Conservation (phyloP, 1,140 invertebrate genomes). For the Heliconius melpomene region DNA sequence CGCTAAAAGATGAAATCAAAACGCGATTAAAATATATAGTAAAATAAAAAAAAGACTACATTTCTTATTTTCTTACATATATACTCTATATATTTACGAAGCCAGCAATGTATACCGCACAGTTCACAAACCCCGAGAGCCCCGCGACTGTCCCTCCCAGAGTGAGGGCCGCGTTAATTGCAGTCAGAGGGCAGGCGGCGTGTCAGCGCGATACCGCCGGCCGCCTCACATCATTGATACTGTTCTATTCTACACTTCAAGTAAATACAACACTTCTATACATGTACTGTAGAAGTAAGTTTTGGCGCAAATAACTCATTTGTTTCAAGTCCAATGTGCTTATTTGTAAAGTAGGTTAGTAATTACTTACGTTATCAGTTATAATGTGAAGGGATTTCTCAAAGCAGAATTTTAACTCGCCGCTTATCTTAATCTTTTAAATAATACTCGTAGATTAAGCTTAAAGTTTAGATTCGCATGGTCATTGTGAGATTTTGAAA, state of each 20-base stretch:
- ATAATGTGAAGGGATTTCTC: too few relatives aligned
- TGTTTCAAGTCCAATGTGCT: neutral
- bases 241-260: neutral
- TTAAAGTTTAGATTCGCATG: too few relatives aligned
- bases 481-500: too few relatives aligned
- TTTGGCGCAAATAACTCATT: neutral
- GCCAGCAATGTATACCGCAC: neutral
- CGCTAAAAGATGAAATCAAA: too few relatives aligned
- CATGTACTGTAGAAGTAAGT: neutral
- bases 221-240: neutral
- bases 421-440: too few relatives aligned
- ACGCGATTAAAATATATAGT: too few relatives aligned
- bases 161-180: conserved; percentile 15
- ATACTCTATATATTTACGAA: too few relatives aligned
- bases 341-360: neutral
- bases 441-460: too few relatives aligned
- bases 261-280: neutral
- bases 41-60: too few relatives aligned
- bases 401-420: too few relatives aligned
- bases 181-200: conserved; percentile 23
- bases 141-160: neutral
- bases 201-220: conserved; percentile 13
- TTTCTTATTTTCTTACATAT: too few relatives aligned
- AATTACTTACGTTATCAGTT: too few relatives aligned
- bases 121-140: neutral